Evolutionary conservation across 2,888 invertebrate genomes (phyloP).

Genomic region (Drosophila atripex): DNA sequence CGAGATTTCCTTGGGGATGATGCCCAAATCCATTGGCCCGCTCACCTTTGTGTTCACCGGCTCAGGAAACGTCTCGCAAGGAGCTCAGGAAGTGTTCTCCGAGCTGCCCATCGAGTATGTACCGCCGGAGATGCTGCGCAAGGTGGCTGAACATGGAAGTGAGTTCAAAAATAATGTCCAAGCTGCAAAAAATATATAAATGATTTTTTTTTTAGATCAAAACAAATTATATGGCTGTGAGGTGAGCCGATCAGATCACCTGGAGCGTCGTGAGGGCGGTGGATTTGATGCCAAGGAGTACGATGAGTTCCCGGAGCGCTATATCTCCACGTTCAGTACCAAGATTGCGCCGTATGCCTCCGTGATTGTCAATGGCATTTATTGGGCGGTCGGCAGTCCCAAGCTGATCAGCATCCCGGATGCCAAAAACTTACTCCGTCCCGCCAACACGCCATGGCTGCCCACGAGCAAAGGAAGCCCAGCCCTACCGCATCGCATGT

Average conservation of each 20-base stretch:
- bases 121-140: slow-evolving; percentile 95
- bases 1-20: slow-evolving; percentile 96
- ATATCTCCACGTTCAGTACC: slow-evolving; percentile 97
- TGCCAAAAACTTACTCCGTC: slow-evolving; percentile 95
- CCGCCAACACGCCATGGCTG: slow-evolving; percentile 96
- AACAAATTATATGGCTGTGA: slow-evolving; percentile 99
- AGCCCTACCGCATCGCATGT: slow-evolving; percentile 93
- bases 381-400: slow-evolving; percentile 99
- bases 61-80: slow-evolving; percentile 98
- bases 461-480: slow-evolving; percentile 95
- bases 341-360: slow-evolving; percentile 99
- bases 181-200: background rate
- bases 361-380: slow-evolving; percentile 98
- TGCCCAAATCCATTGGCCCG: slow-evolving; percentile 99
- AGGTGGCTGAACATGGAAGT: slow-evolving; percentile 99
- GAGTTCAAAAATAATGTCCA: slow-evolving; percentile 66
- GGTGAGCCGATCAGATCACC: slow-evolving; percentile 96
- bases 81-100: slow-evolving; percentile 96
- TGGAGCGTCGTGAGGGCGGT: slow-evolving; percentile 96
- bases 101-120: slow-evolving; percentile 99
- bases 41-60: slow-evolving; percentile 99
- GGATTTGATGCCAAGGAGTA: slow-evolving; percentile 95
- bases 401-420: slow-evolving; percentile 98
- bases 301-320: slow-evolving; percentile 95
- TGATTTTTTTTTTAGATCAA: slow-evolving; percentile 86